These are phyloP conservation scores for Perithous albicinctus DNA, from an alignment of 2,888 invertebrate species.

Conservation along the genomic window DNA sequence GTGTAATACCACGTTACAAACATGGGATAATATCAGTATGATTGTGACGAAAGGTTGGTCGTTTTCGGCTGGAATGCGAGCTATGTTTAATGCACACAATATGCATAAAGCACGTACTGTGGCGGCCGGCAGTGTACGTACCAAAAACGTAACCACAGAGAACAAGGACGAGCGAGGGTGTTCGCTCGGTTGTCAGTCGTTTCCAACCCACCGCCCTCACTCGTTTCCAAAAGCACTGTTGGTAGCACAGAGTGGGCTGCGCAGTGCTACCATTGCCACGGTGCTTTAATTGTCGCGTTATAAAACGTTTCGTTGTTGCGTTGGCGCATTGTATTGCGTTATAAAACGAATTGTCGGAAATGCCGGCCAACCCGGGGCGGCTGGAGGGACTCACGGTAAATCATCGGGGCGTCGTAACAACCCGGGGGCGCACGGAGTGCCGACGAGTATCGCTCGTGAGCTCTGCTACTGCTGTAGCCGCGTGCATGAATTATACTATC, in stretches of 20 bases:
- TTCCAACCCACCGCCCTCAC: conserved; percentile 16
- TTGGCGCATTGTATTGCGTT: conserved; percentile 62
- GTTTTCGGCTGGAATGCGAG: not conserved
- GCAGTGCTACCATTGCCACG: conserved; percentile 28
- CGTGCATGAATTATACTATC: conserved; percentile 78
- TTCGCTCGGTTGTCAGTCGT: conserved; percentile 25
- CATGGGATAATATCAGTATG: not conserved
- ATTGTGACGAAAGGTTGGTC: not conserved
- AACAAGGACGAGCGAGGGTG: conserved; percentile 8
- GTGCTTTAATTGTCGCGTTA: conserved; percentile 69
- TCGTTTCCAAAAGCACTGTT: conserved; percentile 13
- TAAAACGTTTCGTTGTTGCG: conserved; percentile 68
- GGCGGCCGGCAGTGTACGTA: not conserved
- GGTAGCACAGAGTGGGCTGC: not conserved
- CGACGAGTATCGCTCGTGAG: conserved; percentile 69
- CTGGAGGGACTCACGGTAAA: conserved; percentile 59
- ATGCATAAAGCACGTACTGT: not conserved
- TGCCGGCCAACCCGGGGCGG: conserved; percentile 45
- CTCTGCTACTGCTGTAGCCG: conserved; percentile 59
- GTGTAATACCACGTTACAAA: not conserved
- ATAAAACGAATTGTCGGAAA: conserved; percentile 75
- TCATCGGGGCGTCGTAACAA: conserved; percentile 67
- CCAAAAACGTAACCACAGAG: not conserved
- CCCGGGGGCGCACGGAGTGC: conserved; percentile 49
- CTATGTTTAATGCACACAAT: not conserved